phyloP scores from a whole-genome alignment of 2,113 vertebrate genomes.

The Heterotilapia buettikoferi region DNA sequence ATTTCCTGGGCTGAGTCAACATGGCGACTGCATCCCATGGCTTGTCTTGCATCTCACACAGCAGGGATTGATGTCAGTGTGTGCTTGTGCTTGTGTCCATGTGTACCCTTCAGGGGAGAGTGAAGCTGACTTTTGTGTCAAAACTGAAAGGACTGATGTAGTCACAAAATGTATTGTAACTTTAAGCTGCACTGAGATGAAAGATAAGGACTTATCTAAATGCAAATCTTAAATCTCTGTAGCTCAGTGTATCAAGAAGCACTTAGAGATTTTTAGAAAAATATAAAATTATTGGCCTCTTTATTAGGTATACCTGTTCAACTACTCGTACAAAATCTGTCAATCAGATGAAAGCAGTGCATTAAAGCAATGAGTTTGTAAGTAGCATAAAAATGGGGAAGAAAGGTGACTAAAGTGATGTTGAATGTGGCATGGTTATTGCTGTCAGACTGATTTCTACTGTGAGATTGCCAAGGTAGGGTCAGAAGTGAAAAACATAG shows the following conservation, averaged over 20 bases:
- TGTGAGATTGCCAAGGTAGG: neutral
- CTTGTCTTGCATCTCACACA: neutral
- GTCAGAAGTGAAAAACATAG: neutral
- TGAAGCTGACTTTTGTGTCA: neutral
- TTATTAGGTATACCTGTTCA: neutral
- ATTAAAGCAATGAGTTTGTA: neutral
- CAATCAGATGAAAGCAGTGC: neutral
- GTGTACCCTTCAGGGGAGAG: neutral
- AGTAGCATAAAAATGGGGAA: neutral
- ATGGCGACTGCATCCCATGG: neutral
- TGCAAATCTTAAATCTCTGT: neutral
- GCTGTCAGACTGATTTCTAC: neutral
- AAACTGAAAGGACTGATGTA: neutral
- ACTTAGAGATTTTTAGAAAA: neutral
- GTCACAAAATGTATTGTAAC: neutral
- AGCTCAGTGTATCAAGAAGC: neutral
- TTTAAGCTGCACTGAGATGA: neutral
- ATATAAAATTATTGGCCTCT: neutral
- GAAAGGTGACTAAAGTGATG: neutral
- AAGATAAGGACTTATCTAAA: neutral
- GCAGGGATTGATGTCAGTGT: neutral
- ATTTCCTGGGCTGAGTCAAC: neutral
- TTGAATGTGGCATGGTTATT: neutral
- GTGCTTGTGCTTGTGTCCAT: neutral
- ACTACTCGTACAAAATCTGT: neutral